Base-by-base conservation (phyloP, 2,113 vertebrate species). In the Dasyornis broadbenti region DNA sequence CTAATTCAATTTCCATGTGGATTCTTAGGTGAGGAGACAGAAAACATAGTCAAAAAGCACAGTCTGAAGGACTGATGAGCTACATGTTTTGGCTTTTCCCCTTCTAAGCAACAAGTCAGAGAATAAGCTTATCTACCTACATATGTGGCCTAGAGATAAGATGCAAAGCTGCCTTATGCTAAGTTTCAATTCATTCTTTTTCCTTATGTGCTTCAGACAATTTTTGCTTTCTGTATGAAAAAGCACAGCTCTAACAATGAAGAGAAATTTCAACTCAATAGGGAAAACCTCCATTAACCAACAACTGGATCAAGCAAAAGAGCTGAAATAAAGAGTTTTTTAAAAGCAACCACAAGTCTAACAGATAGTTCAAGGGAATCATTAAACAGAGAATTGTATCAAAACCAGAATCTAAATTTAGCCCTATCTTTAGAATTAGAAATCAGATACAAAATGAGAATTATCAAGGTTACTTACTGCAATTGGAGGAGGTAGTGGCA, bases 401-500 rank as follows among this genome's bases (percentile, higher is more conserved):
- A 86, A 56, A 80, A 49, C 2, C 9, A 60, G 14, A 78, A 83
- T 22, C 19, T 47, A 78, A 57, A 86, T 45, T 49, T 73, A 89
- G 83, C 31, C 30, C 39, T 63, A 77, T n/a, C 5, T 70, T 69
- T 28, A 78, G 13, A 24, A 73, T 37, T 66, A 73, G 28, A 54
- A 70, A 54, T 42, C 31, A 73, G 13, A 90, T 15, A 86, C 1
- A 71, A 86, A 82, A 37, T 35, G 2, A 76, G 17, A 80, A 61
- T 13, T 86, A 54, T 2, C 40, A 57, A 87, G 69, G 47, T 92
- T 85, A 98, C 97, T 98, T 97, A 98, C 98, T 66, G 97, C 97
- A 95, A 98, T 96, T 90, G 98, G 98, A 97, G 98, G 97, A 92
- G 97, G 96, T 57, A 96, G 92, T 44, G 97, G 96, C 85, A 98